These are phyloP conservation scores for Empis livida DNA, from an alignment of 2,888 invertebrate genomes.

Conservation along the genomic window DNA sequence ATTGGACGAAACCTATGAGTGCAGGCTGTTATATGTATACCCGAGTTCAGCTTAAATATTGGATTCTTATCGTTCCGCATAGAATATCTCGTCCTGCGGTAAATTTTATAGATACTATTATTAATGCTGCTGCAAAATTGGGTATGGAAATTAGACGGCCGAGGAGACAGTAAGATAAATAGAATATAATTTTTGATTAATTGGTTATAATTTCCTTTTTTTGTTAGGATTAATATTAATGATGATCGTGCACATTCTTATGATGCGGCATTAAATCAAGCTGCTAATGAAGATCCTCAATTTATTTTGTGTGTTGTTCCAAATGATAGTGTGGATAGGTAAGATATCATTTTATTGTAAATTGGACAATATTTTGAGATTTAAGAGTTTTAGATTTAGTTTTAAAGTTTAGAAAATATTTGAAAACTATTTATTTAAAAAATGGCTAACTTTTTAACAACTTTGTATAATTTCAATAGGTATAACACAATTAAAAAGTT, in stretches of 20 bases:
- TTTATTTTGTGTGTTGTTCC: conserved; percentile 57
- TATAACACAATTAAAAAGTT: conserved; percentile 84
- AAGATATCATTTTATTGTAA: too few species aligned
- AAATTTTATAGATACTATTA: conserved; percentile 25
- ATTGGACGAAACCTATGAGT: conserved; percentile 64
- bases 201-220: background rate
- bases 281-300: conserved; percentile 45
- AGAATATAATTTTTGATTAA: background rate
- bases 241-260: conserved; percentile 52
- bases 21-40: conserved; percentile 34
- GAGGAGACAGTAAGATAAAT: background rate
- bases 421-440: too few species aligned
- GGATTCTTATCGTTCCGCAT: conserved; percentile 33
- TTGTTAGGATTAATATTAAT: conserved; percentile 20
- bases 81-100: conserved; percentile 21
- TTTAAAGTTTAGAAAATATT: too few species aligned
- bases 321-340: conserved; percentile 55
- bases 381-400: too few species aligned
- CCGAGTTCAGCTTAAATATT: conserved; percentile 23
- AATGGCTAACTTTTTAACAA: too few species aligned
- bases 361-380: too few species aligned
- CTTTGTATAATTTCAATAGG: too few species aligned
- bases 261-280: conserved; percentile 45
- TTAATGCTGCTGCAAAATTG: conserved; percentile 38
- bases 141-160: conserved; percentile 34